Evolutionary conservation across 2,888 invertebrate species (phyloP), one percentile per base, ranked within the genome.

Genomic region (Nemurella pictetii): DNA sequence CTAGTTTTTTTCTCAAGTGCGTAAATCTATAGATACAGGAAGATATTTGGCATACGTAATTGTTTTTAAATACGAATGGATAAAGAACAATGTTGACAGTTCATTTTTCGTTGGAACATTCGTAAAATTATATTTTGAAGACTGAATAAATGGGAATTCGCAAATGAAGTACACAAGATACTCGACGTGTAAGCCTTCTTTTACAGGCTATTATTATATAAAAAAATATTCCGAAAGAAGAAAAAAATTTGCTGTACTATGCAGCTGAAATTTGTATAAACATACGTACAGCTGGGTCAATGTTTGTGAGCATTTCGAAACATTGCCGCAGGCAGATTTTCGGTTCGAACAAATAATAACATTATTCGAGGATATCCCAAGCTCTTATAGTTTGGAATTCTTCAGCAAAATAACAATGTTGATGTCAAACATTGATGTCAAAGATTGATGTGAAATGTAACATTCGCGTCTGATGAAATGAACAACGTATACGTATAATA

Each of bases 401-500:
- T 55, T 55, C 55, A 55, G 55, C 9, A 55, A 55, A 55, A 55
- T 55, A 55, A 55, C 20, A 55, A 55, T 55, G 55, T 55, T 55
- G 55, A 55, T 20, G 55, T 55, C 9, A 55, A 55, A 55, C 55
- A 20, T 3, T 12, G 55, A n/a, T n/a, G n/a, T n/a, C n/a, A n/a
- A n/a, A n/a, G n/a, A n/a, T n/a, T n/a, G 25, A n/a, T 74, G 9
- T 74, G 9, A 74, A n/a, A 74, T 4, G 4, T 74, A 74, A 15
- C 78, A 5, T 29, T 28, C 5, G 30, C n/a, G 78, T 78, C 78
- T 78, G n/a, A 78, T 29, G 1, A 78, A 78, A 29, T 78, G 29
- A 30, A 28, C n/a, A 35, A 25, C 20, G 81, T 81, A 81, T 81
- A 81, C 81, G 81, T 78, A 81, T 27, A 81, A 81, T 80, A 81